Conservation (phyloP, 2,797 vertebrate species). For the Mormyrops boulengeri region DNA sequence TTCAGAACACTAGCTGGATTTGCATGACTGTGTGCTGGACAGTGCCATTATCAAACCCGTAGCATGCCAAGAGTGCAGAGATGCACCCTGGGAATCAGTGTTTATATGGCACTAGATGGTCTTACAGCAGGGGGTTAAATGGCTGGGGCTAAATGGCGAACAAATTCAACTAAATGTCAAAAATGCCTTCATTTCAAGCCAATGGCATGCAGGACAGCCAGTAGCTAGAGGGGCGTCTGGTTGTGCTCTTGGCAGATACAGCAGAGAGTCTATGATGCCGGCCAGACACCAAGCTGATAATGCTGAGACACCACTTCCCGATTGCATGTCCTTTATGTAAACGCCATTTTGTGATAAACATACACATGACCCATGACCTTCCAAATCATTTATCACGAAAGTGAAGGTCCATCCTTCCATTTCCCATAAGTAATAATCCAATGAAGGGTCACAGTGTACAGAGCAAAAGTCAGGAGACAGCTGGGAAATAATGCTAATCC, state of each 20-base stretch:
- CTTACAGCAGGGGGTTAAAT: background rate
- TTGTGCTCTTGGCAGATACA: background rate
- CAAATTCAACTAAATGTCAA: background rate
- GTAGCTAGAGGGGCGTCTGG: background rate
- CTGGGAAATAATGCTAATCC: background rate
- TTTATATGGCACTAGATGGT: background rate
- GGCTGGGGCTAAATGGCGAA: background rate
- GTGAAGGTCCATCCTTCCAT: background rate
- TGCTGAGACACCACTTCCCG: background rate
- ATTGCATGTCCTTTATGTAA: background rate
- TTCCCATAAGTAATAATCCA: background rate
- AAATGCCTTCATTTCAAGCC: background rate
- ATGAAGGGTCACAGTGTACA: background rate
- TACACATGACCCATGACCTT: background rate
- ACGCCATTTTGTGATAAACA: background rate
- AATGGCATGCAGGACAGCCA: background rate
- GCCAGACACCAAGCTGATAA: background rate
- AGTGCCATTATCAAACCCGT: background rate
- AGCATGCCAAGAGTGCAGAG: background rate
- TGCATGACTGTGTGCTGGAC: background rate
- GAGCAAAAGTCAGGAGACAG: background rate
- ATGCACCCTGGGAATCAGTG: background rate
- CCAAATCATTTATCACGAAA: background rate
- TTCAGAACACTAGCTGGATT: background rate
- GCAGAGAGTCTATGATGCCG: background rate